Base-by-base conservation (phyloP, 2,888 invertebrate genomes). In the Leptinotarsa peninsularis region DNA sequence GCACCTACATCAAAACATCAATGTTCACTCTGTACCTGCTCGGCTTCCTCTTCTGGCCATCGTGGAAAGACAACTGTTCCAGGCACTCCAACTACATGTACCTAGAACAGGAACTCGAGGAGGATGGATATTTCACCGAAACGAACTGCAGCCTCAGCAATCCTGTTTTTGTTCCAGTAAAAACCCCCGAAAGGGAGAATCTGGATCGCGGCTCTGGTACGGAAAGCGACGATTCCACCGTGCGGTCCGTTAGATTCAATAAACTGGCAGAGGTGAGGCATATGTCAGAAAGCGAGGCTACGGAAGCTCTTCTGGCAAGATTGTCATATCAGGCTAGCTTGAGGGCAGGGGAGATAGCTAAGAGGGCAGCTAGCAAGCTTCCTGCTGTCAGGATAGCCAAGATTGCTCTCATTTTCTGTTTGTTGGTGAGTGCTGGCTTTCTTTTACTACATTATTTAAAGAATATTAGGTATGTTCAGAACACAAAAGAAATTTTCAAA, bases 281-380 rank as follows among this genome's bases (percentile, higher is more conserved):
- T 82, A 95, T 96, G 94, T 96, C 96, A 0, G 95, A 96, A 75
- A 92, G 92, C 79, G 95, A 97, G 89, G 98, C 98, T 4, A 95
- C 96, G 63, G 98, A 98, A 86, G 98, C 98, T 14, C 89, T 97
- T 78, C 90, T 98, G 84, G 97, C 98, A 4, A 92, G 98, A 69
- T 90, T 98, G 78, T 98, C 98, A n/a, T 98, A 98, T 91, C 93
- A 96, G 80, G 98, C 98, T 13, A 96, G 96, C 76, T 88, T 97
- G 78, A 91, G 96, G 77, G 96, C 96, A 71, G 93, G 94, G 27
- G 95, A 95, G 87, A 91, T 93, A 80, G 93, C 94, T 3, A 91
- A 93, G 82, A 90, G 94, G 74, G 93, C 94, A 76, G 94, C 95
- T 56, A 94, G 93, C 79, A 94, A 94, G 85, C 91, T 96, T 76